Conservation (phyloP, 1,140 invertebrate species). For the Dendroctonus ponderosae region DNA sequence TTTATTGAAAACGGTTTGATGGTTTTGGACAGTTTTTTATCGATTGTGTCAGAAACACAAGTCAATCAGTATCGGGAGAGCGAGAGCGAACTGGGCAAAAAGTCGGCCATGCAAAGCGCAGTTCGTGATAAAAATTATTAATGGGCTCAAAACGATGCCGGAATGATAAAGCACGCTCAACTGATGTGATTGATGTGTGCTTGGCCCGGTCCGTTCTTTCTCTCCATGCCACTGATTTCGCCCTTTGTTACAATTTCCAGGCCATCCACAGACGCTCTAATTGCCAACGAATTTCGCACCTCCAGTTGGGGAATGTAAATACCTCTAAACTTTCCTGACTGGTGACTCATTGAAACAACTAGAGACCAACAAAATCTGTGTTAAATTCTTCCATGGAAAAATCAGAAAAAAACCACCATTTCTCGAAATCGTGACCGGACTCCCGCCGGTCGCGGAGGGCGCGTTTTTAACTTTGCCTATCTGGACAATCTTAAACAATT, state of each 20-base stretch:
- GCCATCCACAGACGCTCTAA: neutral
- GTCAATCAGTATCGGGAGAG: neutral
- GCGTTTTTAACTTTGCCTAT: slow-evolving; percentile 19
- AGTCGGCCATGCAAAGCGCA: neutral
- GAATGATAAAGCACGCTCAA: slow-evolving; percentile 21
- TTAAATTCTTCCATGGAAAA: too few relatives aligned
- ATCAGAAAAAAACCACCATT: too few relatives aligned
- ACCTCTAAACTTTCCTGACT: too few relatives aligned
- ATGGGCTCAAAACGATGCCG: slow-evolving; percentile 20
- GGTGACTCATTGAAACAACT: too few relatives aligned
- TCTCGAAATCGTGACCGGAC: slow-evolving; percentile 23
- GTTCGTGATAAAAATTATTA: slow-evolving; percentile 22
- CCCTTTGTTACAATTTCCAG: neutral
- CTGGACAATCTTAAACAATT: slow-evolving; percentile 42
- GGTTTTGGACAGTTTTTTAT: too few relatives aligned
- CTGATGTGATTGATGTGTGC: slow-evolving; percentile 21
- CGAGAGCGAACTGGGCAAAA: neutral
- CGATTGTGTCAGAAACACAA: neutral
- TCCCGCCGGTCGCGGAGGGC: slow-evolving; percentile 9
- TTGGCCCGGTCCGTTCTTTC: neutral
- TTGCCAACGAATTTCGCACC: too few relatives aligned
- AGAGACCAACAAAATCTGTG: too few relatives aligned
- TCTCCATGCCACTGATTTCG: neutral
- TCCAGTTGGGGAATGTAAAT: too few relatives aligned
- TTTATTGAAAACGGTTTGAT: too few relatives aligned